These are phyloP conservation scores for Caenorhabditis drosophilae DNA, from an alignment of 2,888 invertebrate genomes.

Conservation along the genomic window DNA sequence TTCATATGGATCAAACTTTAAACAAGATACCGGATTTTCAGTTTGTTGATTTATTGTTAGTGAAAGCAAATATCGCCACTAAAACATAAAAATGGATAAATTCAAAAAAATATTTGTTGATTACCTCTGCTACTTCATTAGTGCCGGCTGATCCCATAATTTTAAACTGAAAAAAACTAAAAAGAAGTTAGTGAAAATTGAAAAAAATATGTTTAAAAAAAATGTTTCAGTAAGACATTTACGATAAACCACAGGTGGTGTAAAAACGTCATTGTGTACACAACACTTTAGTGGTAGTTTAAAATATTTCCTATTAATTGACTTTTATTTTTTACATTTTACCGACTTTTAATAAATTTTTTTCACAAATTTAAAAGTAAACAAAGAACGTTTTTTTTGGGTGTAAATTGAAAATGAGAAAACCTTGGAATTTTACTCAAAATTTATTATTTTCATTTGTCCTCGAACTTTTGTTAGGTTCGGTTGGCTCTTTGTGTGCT, in stretches of 20 bases:
- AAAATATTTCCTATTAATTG: too few relatives aligned
- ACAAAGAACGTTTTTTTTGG: too few relatives aligned
- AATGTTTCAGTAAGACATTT: too few relatives aligned
- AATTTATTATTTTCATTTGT: background rate
- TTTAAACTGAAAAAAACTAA: background rate
- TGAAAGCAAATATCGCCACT: constrained; percentile 14
- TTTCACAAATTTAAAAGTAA: too few relatives aligned
- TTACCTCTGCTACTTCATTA: background rate
- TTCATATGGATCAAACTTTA: constrained; percentile 39
- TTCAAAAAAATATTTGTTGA: constrained; percentile 6
- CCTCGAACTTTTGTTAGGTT: too few relatives aligned
- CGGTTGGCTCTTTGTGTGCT: too few relatives aligned
- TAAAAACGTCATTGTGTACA: too few relatives aligned
- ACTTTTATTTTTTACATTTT: too few relatives aligned
- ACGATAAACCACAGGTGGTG: too few relatives aligned
- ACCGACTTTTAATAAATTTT: too few relatives aligned
- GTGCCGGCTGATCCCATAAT: background rate
- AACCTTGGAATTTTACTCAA: background rate
- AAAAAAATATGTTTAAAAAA: background rate
- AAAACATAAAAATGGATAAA: background rate
- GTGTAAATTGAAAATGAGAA: background rate
- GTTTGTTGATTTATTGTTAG: constrained; percentile 6
- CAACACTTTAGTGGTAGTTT: too few relatives aligned
- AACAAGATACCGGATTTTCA: constrained; percentile 13
- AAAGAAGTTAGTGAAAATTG: too few relatives aligned